These are phyloP conservation scores for Eristalinus sepulchralis DNA, from an alignment of 2,888 invertebrate genomes.

Conservation along the genomic window DNA sequence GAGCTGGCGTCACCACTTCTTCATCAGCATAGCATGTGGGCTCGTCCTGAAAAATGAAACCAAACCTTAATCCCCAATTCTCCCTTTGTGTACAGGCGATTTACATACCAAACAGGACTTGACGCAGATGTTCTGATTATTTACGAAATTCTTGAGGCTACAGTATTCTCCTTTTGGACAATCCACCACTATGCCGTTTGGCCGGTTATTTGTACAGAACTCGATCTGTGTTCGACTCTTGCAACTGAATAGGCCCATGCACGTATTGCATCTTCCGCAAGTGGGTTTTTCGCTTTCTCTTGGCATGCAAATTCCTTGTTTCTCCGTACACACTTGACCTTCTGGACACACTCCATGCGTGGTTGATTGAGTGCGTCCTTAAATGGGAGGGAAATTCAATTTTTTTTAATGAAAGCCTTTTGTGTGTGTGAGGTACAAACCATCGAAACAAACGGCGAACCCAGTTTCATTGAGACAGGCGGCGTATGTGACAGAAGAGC, in stretches of 20 bases:
- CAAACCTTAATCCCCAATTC: not conserved
- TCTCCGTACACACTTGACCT: conserved; percentile 4
- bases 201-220: not conserved
- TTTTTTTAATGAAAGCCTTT: not conserved
- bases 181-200: not conserved
- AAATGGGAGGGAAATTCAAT: not conserved
- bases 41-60: not conserved
- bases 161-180: conserved; percentile 13
- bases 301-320: conserved; percentile 5
- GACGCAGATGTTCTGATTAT: not conserved
- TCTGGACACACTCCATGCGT: not conserved
- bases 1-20: not conserved
- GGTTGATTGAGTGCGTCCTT: not conserved
- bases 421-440: not conserved
- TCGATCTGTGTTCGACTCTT: conserved; percentile 14
- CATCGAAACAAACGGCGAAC: not conserved
- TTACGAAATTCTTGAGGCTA: not conserved
- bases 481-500: not conserved
- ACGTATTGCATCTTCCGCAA: not conserved
- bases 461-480: conserved; percentile 9
- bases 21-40: conserved; percentile 21
- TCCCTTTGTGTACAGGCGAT: not conserved
- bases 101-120: not conserved
- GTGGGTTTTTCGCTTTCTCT: not conserved
- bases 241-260: not conserved